Base-by-base conservation (phyloP, 2,113 vertebrate genomes). In the Galemys pyrenaicus region DNA sequence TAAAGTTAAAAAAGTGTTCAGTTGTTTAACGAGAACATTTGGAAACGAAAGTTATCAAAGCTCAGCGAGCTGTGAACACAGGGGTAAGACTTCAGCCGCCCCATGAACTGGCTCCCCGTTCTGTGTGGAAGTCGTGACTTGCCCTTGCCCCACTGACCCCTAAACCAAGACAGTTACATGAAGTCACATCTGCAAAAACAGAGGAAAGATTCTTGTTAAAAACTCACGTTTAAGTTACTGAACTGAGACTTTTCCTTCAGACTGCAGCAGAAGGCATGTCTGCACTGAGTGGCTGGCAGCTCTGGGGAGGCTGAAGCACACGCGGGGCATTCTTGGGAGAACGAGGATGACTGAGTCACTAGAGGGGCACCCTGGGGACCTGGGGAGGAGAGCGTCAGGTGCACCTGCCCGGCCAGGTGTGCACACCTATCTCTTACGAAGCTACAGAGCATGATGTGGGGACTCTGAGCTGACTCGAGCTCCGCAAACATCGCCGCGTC, bases 1-100 rank as follows among this genome's bases (percentile, higher is more conserved):
- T 68, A 88, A 97, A 10, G 5, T 49, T 96, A 95, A 96, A 95
- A 94, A 92, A 78, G 95, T 81, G 58, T 62, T 95, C 82, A 96
- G 87, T 75, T 93, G 70, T 51, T 96, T 83, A 3, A 82, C 60
- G 37, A 87, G 83, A 96, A 96, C 32, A 80, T 86, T 87, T 44
- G 80, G 78, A 91, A 80, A 81, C 54, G 28, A 79, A 86, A 86
- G 39, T 51, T 80, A 28, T 39, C 77, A 17, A 39, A 56, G 28
- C 58, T 87, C 39, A 35, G 4, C 7, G 82, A 64, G 30, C 74
- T 68, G 0, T 84, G 54, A 77, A 64, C 58, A 19, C 24, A 64
- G 3, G 4, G 41, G 44, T 28, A 39, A 15, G 41, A 85, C 44
- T 84, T 83, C 74, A 82, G 37, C 5, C 10, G 39, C 37, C 5